These are phyloP conservation scores for Agrotis exclamationis DNA, from an alignment of 2,888 invertebrate species.

Conservation along the genomic window DNA sequence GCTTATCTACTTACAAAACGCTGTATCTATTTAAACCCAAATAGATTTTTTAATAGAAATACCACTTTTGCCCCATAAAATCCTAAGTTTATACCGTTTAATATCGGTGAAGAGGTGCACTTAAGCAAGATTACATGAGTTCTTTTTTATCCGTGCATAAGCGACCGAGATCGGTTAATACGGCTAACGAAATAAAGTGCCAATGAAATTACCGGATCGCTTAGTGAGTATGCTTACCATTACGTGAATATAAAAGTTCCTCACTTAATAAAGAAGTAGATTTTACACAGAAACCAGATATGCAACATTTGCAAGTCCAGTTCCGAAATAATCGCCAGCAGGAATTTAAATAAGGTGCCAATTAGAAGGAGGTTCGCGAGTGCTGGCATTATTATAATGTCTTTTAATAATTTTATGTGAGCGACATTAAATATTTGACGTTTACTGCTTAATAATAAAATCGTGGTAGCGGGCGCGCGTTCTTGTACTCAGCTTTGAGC, in stretches of 20 bases:
- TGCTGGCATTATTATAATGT: constrained; percentile 78
- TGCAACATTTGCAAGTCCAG: constrained; percentile 77
- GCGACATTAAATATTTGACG: constrained; percentile 77
- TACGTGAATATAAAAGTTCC: constrained; percentile 82
- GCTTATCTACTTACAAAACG: constrained; percentile 46
- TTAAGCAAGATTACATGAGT: constrained; percentile 75
- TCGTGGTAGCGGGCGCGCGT: constrained; percentile 62
- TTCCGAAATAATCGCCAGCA: constrained; percentile 83
- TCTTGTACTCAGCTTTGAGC: constrained; percentile 44
- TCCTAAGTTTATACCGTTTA: constrained; percentile 74
- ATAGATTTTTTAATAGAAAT: constrained; percentile 70
- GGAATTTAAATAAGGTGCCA: constrained; percentile 88
- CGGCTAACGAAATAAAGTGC: constrained; percentile 79
- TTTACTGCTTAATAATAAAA: constrained; percentile 81
- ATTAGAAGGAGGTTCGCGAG: constrained; percentile 82
- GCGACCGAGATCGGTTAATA: constrained; percentile 71
- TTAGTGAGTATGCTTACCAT: constrained; percentile 82
- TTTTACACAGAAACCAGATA: constrained; percentile 84
- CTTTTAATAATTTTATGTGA: constrained; percentile 81
- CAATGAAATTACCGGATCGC: constrained; percentile 81
- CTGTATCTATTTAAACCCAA: constrained; percentile 48
- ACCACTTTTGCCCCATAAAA: constrained; percentile 76
- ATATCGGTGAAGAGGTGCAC: constrained; percentile 74
- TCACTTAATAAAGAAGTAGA: constrained; percentile 86
- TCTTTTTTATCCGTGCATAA: constrained; percentile 69